These are phyloP conservation scores for Dione vanillae DNA, from an alignment of 2,888 invertebrate genomes.

Conservation along the genomic window DNA sequence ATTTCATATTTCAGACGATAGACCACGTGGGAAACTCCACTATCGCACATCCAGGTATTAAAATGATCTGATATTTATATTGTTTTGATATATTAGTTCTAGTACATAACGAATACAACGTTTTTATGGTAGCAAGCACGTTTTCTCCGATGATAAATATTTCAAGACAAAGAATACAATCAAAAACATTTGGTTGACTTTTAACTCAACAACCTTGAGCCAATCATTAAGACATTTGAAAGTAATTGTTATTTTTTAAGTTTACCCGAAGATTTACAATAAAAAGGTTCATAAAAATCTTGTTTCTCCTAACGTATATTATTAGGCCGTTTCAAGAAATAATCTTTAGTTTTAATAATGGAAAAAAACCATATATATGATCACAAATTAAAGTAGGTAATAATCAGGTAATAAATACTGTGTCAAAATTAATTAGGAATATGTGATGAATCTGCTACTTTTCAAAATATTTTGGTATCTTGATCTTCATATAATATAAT, in stretches of 20 bases:
- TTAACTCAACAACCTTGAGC: slow-evolving; percentile 92
- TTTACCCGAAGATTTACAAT: neutral
- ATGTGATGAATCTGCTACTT: no score
- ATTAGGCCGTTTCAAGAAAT: no score
- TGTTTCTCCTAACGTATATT: no score
- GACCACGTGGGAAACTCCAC: slow-evolving; percentile 91
- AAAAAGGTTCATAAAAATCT: neutral
- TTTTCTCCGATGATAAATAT: slow-evolving; percentile 98
- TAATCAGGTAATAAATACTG: no score
- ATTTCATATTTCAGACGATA: slow-evolving; percentile 86
- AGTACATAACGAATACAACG: neutral
- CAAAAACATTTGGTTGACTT: slow-evolving; percentile 95
- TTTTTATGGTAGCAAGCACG: slow-evolving; percentile 87
- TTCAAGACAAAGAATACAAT: slow-evolving; percentile 95
- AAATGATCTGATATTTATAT: slow-evolving; percentile 32
- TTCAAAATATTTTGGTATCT: no score
- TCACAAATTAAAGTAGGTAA: no score
- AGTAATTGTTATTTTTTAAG: slow-evolving; percentile 10
- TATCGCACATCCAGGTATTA: slow-evolving; percentile 94
- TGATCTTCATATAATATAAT: no score
- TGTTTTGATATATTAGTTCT: no score
- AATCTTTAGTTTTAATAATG: no score
- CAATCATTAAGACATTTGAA: slow-evolving; percentile 78
- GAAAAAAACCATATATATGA: no score
- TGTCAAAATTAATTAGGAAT: no score